Percentiles rank a stretch among this genome's conserved stretches.
These are phyloP conservation scores for Corticium candelabrum DNA, from an alignment of 37 sponge, comb jelly and placozoan genomes.

Conservation along the genomic window DNA sequence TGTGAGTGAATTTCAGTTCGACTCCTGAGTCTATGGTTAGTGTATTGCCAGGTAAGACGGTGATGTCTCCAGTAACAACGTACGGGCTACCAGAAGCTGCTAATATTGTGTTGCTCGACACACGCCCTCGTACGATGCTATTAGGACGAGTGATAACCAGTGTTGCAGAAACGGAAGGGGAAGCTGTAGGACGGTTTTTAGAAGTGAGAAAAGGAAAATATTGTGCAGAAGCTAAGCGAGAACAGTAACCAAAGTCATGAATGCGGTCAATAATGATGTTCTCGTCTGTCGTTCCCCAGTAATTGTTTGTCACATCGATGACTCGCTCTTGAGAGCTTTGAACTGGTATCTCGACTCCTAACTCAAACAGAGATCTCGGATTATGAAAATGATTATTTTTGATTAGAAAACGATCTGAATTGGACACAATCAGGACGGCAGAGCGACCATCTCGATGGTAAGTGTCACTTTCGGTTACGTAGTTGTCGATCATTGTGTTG, in stretches of 20 bases:
- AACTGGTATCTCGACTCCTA: background rate
- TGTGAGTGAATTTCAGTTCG: background rate
- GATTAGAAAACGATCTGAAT: background rate
- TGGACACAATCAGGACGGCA: too few species aligned
- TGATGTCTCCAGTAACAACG: background rate
- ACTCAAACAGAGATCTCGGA: background rate
- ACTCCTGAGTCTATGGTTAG: background rate
- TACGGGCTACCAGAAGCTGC: background rate
- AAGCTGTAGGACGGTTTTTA: background rate
- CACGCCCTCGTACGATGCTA: background rate
- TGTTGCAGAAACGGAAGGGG: background rate
- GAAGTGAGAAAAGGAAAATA: background rate
- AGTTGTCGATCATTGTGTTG: too few species aligned
- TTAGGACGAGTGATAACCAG: background rate
- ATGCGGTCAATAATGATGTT: background rate
- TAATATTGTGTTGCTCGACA: background rate
- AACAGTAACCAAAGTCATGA: background rate
- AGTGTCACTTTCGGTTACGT: too few species aligned
- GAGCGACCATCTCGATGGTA: too few species aligned
- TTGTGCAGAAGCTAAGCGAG: background rate
- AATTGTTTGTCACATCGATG: background rate
- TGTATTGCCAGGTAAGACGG: background rate
- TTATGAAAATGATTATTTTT: background rate
- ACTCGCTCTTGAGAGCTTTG: background rate
- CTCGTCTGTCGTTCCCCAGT: background rate